Evolutionary conservation across 1,140 invertebrate species (phyloP).

Genomic region (Drosophila carrolli): DNA sequence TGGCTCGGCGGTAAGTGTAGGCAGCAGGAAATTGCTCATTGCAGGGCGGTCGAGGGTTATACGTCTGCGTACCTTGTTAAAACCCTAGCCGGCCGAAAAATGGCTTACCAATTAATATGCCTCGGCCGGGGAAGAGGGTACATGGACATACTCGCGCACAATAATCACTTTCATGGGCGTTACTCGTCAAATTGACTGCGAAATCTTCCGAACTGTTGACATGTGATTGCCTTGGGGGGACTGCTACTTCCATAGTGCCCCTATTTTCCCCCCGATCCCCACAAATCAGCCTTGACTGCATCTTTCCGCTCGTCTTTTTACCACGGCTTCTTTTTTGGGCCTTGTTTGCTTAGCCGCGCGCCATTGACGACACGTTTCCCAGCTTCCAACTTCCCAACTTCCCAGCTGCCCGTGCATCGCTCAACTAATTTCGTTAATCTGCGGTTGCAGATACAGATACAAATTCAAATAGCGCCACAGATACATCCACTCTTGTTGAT

Average conservation of each 20-base stretch:
- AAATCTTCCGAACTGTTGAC: slow-evolving; percentile 61
- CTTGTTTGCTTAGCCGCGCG: slow-evolving; percentile 68
- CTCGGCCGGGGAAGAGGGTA: slow-evolving; percentile 31
- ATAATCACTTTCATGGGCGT: slow-evolving; percentile 68
- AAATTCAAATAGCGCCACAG: slow-evolving; percentile 12
- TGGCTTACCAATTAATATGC: slow-evolving; percentile 69
- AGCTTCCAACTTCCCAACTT: slow-evolving; percentile 7
- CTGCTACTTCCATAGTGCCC: neutral
- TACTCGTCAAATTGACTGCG: slow-evolving; percentile 75
- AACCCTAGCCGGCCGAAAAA: slow-evolving; percentile 32
- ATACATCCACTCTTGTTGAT: slow-evolving; percentile 24
- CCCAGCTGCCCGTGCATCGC: slow-evolving; percentile 33
- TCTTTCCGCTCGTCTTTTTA: slow-evolving; percentile 47
- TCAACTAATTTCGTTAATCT: slow-evolving; percentile 54
- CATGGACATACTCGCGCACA: slow-evolving; percentile 15
- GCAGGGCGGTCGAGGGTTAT: slow-evolving; percentile 45
- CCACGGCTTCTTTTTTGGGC: slow-evolving; percentile 28
- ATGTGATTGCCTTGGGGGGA: slow-evolving; percentile 29
- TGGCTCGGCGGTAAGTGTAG: slow-evolving; percentile 47
- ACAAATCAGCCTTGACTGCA: slow-evolving; percentile 49
- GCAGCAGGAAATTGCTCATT: slow-evolving; percentile 81
- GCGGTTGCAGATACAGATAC: slow-evolving; percentile 14
- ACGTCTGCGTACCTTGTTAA: slow-evolving; percentile 58
- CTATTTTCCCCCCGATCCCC: neutral
- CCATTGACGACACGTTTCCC: slow-evolving; percentile 63